These are phyloP conservation scores for Parelbella ahira DNA, from an alignment of 2,888 invertebrate species.

Conservation along the genomic window DNA sequence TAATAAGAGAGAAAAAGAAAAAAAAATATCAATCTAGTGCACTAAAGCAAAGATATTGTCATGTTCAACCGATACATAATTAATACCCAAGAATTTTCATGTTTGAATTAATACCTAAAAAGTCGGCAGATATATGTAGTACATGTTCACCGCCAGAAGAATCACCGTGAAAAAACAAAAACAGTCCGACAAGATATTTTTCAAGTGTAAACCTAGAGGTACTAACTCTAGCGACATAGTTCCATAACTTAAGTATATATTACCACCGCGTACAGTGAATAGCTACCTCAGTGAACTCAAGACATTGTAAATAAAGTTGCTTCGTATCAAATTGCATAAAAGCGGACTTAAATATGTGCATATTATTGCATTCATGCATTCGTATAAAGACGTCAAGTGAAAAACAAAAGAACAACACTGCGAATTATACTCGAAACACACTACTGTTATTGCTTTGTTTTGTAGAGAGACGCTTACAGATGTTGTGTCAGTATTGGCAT, in stretches of 20 bases:
- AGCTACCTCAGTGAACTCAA: constrained; percentile 70
- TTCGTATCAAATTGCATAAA: constrained; percentile 66
- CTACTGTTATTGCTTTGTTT: background rate
- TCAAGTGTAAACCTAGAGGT: constrained; percentile 9
- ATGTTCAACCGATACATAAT: no score
- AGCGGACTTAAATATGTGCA: constrained; percentile 69
- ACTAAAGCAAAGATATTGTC: no score
- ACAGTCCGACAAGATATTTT: constrained; percentile 18
- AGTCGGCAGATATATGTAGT: no score
- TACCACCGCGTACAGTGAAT: constrained; percentile 46
- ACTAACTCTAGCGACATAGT: constrained; percentile 51
- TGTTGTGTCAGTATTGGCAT: no score
- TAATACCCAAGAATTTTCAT: no score
- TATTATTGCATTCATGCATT: constrained; percentile 66
- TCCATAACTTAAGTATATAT: constrained; percentile 55
- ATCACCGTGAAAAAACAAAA: constrained; percentile 6
- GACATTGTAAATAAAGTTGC: constrained; percentile 60
- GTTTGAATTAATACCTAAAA: no score
- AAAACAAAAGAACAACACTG: constrained; percentile 19
- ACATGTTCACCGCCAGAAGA: no score
- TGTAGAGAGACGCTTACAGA: no score
- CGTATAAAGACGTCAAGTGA: constrained; percentile 72
- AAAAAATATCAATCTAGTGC: no score
- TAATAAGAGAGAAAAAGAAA: no score
- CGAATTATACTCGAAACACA: background rate